Percentiles rank a stretch among this genome's conserved stretches.
These are phyloP conservation scores for Reticulitermes speratus DNA, from an alignment of 1,140 invertebrate genomes.

Conservation along the genomic window DNA sequence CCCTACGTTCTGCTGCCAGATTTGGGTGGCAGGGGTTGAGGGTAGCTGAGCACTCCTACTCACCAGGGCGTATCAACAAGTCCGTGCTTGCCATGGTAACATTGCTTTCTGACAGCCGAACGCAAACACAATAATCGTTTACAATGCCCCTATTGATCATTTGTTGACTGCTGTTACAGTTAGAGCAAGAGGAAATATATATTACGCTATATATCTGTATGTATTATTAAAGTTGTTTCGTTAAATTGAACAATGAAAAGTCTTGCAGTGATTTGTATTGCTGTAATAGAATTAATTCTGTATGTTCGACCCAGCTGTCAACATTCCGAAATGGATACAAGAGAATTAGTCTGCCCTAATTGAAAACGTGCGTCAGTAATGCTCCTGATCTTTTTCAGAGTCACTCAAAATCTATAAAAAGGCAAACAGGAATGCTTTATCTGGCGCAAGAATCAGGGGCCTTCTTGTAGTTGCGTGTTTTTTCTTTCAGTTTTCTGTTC, in stretches of 20 bases:
- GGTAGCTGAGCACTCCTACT: background rate
- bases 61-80: slow-evolving; percentile 8
- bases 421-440: too few species aligned
- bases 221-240: background rate
- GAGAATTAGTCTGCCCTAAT: too few species aligned
- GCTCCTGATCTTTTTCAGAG: too few species aligned
- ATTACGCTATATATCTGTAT: background rate
- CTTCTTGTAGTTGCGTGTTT: too few species aligned
- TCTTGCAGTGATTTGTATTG: too few species aligned
- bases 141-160: background rate
- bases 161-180: background rate
- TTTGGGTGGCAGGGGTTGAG: background rate
- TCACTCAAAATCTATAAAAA: too few species aligned
- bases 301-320: too few species aligned
- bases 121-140: slow-evolving; percentile 15
- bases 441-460: too few species aligned
- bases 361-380: too few species aligned
- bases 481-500: too few species aligned
- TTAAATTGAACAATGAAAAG: background rate
- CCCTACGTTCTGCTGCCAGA: background rate
- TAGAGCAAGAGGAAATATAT: background rate
- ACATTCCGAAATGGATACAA: too few species aligned
- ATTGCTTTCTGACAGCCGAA: slow-evolving; percentile 9
- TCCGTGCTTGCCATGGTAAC: background rate
- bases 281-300: too few species aligned